These are phyloP conservation scores for Carassius gibelio DNA, from an alignment of 2,113 vertebrate species.

Conservation along the genomic window DNA sequence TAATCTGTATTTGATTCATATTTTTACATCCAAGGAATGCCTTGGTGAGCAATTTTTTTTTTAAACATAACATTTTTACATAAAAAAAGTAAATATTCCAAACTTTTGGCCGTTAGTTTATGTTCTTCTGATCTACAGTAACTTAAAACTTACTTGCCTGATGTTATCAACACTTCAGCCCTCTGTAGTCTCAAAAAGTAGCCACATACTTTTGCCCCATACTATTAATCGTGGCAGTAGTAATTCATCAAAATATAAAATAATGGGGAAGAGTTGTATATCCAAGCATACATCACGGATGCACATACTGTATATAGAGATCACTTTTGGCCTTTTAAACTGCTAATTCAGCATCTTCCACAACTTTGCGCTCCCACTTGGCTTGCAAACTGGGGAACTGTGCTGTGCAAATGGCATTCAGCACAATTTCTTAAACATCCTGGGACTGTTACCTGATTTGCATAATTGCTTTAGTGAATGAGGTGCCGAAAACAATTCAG, in stretches of 20 bases:
- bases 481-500: not conserved
- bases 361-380: not conserved
- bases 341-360: not conserved
- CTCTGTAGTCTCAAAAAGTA: not conserved
- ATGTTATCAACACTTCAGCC: not conserved
- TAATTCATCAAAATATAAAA: not conserved
- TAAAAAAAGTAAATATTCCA: too few relatives aligned
- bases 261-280: not conserved
- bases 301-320: not conserved
- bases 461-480: not conserved
- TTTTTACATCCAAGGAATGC: too few relatives aligned
- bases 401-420: not conserved
- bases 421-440: not conserved
- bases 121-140: not conserved
- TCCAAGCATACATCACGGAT: not conserved
- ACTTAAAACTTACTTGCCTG: not conserved
- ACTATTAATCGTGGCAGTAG: not conserved
- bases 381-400: not conserved
- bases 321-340: conserved; percentile 9
- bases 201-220: not conserved
- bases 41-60: too few relatives aligned
- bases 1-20: too few relatives aligned
- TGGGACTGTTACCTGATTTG: not conserved
- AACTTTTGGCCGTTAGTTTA: not conserved
- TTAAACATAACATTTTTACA: too few relatives aligned